Percentiles rank a stretch among this genome's conserved stretches.
Evolutionary conservation across 2,797 vertebrate species (phyloP).

Genomic region (Urophycis tenuis): DNA sequence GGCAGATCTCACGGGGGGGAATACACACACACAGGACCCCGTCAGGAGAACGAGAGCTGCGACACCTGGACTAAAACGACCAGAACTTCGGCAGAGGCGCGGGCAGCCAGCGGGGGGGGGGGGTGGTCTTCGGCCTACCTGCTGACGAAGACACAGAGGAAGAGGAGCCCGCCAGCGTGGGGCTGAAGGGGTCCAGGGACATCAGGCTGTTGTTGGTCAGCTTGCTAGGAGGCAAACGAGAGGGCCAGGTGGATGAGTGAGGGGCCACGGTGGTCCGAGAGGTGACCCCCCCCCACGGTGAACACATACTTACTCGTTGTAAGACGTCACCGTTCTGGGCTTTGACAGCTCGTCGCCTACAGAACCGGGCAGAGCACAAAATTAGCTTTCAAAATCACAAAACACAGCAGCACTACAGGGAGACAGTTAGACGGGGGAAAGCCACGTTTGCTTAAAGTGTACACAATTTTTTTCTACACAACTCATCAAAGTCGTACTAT

Average conservation of each 20-base stretch:
- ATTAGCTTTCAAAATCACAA: background rate
- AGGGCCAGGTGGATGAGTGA: background rate
- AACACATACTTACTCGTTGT: constrained; percentile 80
- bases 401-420: background rate
- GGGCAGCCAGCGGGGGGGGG: too few relatives aligned
- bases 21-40: background rate
- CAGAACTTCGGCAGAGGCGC: too few relatives aligned
- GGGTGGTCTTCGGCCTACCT: too few relatives aligned
- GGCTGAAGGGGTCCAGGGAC: constrained; percentile 87
- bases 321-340: constrained; percentile 68
- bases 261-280: background rate
- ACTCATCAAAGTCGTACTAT: background rate
- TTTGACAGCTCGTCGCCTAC: constrained; percentile 90
- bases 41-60: background rate
- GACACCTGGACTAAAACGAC: background rate
- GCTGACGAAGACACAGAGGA: constrained; percentile 72
- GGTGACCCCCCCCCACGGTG: too few relatives aligned
- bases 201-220: constrained; percentile 84
- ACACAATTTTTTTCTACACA: background rate
- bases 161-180: constrained; percentile 72
- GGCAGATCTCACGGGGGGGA: background rate
- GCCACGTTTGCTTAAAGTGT: background rate
- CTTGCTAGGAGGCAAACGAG: constrained; percentile 51
- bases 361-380: constrained; percentile 36
- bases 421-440: background rate